phyloP scores from a whole-genome alignment of 2,113 vertebrate genomes.

The Scytalopus superciliaris region DNA sequence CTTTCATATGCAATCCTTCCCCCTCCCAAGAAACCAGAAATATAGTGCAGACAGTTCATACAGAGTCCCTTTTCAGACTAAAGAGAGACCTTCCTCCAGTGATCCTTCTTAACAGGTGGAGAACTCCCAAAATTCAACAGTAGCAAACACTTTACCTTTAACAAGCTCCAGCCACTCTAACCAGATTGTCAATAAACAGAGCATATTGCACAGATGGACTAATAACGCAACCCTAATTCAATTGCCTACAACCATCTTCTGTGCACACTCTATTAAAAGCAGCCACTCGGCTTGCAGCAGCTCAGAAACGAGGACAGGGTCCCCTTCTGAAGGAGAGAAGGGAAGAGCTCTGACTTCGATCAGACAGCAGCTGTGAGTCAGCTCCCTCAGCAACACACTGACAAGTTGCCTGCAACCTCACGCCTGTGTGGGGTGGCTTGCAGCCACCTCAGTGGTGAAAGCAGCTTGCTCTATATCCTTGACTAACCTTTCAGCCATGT shows the following conservation, averaged over 20 bases:
- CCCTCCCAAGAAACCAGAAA: not conserved
- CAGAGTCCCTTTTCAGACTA: not conserved
- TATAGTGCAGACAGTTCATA: not conserved
- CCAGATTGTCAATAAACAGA: conserved; percentile 68
- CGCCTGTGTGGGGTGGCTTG: accelerated
- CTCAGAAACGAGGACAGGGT: conserved; percentile 47
- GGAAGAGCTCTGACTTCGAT: not conserved
- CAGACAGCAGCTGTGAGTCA: conserved; percentile 14
- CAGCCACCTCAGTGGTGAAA: not conserved
- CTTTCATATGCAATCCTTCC: not conserved
- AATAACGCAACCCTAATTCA: conserved; percentile 68
- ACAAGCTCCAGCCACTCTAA: conserved; percentile 59
- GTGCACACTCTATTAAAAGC: conserved; percentile 68
- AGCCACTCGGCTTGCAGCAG: conserved; percentile 52
- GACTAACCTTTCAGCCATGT: not conserved
- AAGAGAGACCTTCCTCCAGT: not conserved
- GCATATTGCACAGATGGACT: conserved; percentile 71
- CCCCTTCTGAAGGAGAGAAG: conserved; percentile 39
- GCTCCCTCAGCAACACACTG: not conserved
- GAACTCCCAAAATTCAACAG: conserved; percentile 28
- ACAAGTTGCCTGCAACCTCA: not conserved
- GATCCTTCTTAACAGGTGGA: not conserved
- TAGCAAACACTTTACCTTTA: conserved; percentile 59
- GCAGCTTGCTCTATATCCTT: not conserved
- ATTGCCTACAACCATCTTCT: conserved; percentile 71